Base-by-base conservation (phyloP, 2,888 invertebrate species). In the Cyclophora punctaria region DNA sequence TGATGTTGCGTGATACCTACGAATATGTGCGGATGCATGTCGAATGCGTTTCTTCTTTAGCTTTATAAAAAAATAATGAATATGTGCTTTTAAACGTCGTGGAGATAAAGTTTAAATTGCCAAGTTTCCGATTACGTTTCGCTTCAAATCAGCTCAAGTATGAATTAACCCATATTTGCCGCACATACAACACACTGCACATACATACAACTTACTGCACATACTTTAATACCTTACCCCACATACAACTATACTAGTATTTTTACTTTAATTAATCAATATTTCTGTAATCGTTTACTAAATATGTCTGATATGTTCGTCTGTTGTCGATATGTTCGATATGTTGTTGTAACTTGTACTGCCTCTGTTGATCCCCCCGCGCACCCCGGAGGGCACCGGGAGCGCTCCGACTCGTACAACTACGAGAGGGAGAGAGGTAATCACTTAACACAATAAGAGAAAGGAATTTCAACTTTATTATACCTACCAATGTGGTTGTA, bases 391-490 rank as follows among this genome's bases (percentile, higher is more conserved):
- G 81, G 78, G 49, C 85, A 79, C 54, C 86, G 87, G 43, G 87
- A 87, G 74, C 78, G 84, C 47, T 75, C 84, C 35, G 87, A 88
- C 73, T 86, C 92, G 74, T 93, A 93, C 84, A 88, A 89, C 81
- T 93, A 92, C 85, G 93, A 93, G 80, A 79, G 89, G 58, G 91
- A 93, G 74, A 90, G 93, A 93, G 94, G 94, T 93, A 44, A 44
- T 7, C 44, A 5, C 37, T 37, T 20, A 20, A 37, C 37, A 20
- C 37, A 5, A 37, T 44, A 20, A 20, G 5, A 33, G 4, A 44
- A 3, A 5, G 20, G 93, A 91, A 66, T 68, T 55, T 50, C 53
- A 49, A 53, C 45, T 50, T 33, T 47, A 48, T 48, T 44, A 42
- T 41, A 48, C 20, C 47, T 35, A 45, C 41, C n/a, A 4, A 42